Evolutionary conservation across 1,140 invertebrate genomes (phyloP), one percentile per base, ranked within the genome.

Genomic region (Doryteuthis pealeii): DNA sequence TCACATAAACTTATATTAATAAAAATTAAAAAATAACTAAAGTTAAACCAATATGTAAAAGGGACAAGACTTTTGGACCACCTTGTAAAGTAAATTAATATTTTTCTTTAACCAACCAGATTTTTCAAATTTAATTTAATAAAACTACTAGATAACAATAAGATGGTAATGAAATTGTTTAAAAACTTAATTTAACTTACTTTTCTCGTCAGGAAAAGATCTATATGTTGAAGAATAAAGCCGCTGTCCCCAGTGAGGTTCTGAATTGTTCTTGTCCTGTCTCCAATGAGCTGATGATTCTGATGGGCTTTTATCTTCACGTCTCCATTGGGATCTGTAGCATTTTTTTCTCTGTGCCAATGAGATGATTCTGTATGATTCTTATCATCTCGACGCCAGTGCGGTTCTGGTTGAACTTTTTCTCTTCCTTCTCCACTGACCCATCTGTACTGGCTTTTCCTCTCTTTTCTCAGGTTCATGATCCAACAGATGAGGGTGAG

Each of bases 391-490:
- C 54, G 54, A n/a, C 54, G 54, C 66, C 66, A 68, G 35, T 45
- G 70, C 0, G 40, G 33, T 43, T 71, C 70, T 14, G 18, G 14
- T 8, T 45, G 22, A 8, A n/a, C 28, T 31, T 45, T 54, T 3
- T 54, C 71, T 49, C 58, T 45, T 62, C 54, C 54, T 62, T 18
- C 66, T 28, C 28, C n/a, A 33, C 8, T 15, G 8, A 6, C 40
- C 33, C n/a, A n/a, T n/a, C 6, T 15, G 35, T 31, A n/a, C 10
- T 14, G 28, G 28, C 58, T 45, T 54, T n/a, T 54, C 71, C n/a
- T 72, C 71, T 31, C 31, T 18, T 33, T 58, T 49, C 54, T 58
- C 71, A 26, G 28, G n/a, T 32, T 49, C 71, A 58, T 72, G 43
- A 62, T 62, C 54, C 18, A 62, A n/a, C 18, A 62, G 26, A 22